These are phyloP conservation scores for Cybosia mesomella DNA, from an alignment of 2,888 invertebrate species.

Conservation along the genomic window DNA sequence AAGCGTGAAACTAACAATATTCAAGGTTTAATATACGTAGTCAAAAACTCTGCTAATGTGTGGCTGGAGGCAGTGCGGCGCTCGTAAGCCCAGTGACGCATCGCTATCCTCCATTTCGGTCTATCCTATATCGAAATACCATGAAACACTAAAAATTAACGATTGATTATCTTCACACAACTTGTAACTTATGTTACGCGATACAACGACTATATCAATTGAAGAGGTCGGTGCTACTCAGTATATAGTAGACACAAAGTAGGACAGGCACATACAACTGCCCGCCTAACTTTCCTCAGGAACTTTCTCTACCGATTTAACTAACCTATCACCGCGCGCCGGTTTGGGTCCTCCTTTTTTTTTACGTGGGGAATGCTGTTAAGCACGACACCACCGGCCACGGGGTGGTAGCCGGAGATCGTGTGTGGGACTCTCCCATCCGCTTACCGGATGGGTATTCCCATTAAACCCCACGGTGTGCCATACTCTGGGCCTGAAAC, in stretches of 20 bases:
- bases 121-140: slow-evolving; percentile 11
- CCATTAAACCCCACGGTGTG: too few relatives aligned
- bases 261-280: background rate
- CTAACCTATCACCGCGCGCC: background rate
- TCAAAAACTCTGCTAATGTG: background rate
- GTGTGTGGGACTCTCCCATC: too few relatives aligned
- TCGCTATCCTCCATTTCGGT: slow-evolving; percentile 20
- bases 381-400: too few relatives aligned
- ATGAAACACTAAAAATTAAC: slow-evolving; percentile 2
- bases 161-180: background rate
- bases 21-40: background rate
- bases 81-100: slow-evolving; percentile 33
- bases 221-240: background rate
- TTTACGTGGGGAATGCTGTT: too few relatives aligned
- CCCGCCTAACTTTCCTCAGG: background rate
- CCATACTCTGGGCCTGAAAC: too few relatives aligned
- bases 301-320: background rate
- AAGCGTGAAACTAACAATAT: background rate
- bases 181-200: background rate
- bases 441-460: too few relatives aligned
- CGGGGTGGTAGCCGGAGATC: too few relatives aligned
- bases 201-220: background rate
- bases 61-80: slow-evolving; percentile 22
- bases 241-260: background rate
- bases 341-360: too few relatives aligned